Conservation (phyloP, 2,113 vertebrate genomes). For the Riparia riparia region DNA sequence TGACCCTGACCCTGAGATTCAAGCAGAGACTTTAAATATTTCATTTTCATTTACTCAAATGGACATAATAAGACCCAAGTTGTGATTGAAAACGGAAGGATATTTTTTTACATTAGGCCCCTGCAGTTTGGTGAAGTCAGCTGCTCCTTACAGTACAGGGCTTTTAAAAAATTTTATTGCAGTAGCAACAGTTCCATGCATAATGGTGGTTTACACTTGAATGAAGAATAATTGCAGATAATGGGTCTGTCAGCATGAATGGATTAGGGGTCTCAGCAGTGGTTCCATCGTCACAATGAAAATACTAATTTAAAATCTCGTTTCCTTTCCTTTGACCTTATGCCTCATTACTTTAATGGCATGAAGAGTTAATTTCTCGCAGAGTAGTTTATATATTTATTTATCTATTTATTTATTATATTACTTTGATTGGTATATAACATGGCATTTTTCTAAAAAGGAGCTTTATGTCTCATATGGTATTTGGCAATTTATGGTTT, state of each 20-base stretch:
- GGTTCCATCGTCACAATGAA: slow-evolving; percentile 52
- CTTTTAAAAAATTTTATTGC: slow-evolving; percentile 41
- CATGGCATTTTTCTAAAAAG: not conserved
- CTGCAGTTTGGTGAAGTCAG: not conserved
- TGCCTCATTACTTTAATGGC: slow-evolving; percentile 58
- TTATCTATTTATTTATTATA: not conserved
- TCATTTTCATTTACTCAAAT: not conserved
- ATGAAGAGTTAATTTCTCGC: slow-evolving; percentile 38
- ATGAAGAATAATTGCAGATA: slow-evolving; percentile 74
- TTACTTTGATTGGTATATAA: not conserved
- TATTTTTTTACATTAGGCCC: not conserved
- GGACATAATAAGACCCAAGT: not conserved
- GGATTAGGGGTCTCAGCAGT: slow-evolving; percentile 67
- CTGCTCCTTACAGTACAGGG: not conserved
- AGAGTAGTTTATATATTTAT: not conserved
- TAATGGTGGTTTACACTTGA: slow-evolving; percentile 66
- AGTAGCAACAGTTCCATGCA: slow-evolving; percentile 1
- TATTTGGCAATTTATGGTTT: not conserved
- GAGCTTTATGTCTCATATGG: not conserved
- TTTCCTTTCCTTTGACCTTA: slow-evolving; percentile 55
- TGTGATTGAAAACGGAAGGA: not conserved
- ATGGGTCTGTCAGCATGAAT: slow-evolving; percentile 64
- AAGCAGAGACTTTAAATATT: not conserved
- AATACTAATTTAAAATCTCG: slow-evolving; percentile 63
- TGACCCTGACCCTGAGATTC: not conserved